Evolutionary conservation across 2,797 vertebrate species (phyloP).

Genomic region (Sciaenops ocellatus): DNA sequence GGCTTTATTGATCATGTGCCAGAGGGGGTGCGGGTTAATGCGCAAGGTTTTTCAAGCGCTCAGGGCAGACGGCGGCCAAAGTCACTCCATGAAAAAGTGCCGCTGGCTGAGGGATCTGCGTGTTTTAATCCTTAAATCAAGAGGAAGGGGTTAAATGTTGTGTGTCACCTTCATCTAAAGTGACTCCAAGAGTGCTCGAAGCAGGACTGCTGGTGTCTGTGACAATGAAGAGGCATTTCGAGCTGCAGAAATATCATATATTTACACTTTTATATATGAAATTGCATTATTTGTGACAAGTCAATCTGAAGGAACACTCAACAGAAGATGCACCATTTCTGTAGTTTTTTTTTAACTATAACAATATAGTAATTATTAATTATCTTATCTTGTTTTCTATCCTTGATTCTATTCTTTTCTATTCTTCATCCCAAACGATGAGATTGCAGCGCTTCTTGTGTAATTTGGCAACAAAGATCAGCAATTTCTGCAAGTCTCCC

Average conservation of each 20-base stretch:
- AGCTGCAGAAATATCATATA: too few species aligned
- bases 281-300: neutral
- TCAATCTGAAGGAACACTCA: too few species aligned
- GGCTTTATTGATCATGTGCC: slow-evolving; percentile 75
- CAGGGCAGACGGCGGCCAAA: slow-evolving; percentile 63
- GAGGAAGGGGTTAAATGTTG: slow-evolving; percentile 69
- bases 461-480: neutral
- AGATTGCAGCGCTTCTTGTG: neutral
- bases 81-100: slow-evolving; percentile 73
- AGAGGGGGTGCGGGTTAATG: slow-evolving; percentile 63
- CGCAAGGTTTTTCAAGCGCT: slow-evolving; percentile 67
- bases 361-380: neutral
- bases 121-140: slow-evolving; percentile 67
- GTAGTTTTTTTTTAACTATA: neutral
- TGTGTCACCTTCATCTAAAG: slow-evolving; percentile 69
- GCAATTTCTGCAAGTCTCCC: neutral
- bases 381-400: neutral
- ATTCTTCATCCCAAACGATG: neutral
- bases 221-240: too few species aligned
- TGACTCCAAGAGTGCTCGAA: slow-evolving; percentile 2
- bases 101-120: slow-evolving; percentile 22
- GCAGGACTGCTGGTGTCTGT: neutral
- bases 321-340: too few species aligned
- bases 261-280: neutral
- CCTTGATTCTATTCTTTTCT: too few species aligned